Evolutionary conservation across 2,797 vertebrate genomes (phyloP).

Genomic region (Sphenopsis melanotis): DNA sequence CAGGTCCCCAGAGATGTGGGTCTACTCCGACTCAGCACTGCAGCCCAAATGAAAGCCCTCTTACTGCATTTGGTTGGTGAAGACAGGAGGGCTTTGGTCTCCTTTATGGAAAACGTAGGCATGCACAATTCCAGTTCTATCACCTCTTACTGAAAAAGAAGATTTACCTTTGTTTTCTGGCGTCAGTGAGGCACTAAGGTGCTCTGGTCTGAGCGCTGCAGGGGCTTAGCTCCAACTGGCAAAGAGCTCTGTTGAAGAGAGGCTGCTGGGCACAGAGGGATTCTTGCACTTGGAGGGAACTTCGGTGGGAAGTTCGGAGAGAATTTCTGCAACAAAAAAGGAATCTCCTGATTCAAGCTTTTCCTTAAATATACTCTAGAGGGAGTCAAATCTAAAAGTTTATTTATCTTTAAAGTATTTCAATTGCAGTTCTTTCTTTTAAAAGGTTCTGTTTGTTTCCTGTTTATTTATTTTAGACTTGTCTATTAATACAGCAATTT

Average conservation of each 20-base stretch:
- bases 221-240: background rate
- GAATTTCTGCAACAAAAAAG: slow-evolving; percentile 21
- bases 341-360: slow-evolving; percentile 58
- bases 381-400: slow-evolving; percentile 86
- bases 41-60: background rate
- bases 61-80: background rate
- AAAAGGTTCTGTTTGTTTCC: slow-evolving; percentile 45
- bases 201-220: background rate
- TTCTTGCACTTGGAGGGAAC: background rate
- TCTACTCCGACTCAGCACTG: background rate
- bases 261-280: background rate
- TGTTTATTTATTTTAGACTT: slow-evolving; percentile 54
- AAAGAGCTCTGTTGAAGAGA: background rate
- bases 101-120: background rate
- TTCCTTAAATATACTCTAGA: slow-evolving; percentile 83
- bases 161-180: background rate
- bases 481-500: slow-evolving; percentile 32
- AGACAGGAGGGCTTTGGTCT: background rate
- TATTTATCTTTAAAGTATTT: slow-evolving; percentile 69
- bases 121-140: rapidly evolving
- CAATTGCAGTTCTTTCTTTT: slow-evolving; percentile 25
- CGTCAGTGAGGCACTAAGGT: background rate
- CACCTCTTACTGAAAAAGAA: background rate
- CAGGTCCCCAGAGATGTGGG: background rate
- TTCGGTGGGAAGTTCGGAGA: background rate